phyloP scores from a whole-genome alignment of 2,888 invertebrate species.

The Euphydryas editha region DNA sequence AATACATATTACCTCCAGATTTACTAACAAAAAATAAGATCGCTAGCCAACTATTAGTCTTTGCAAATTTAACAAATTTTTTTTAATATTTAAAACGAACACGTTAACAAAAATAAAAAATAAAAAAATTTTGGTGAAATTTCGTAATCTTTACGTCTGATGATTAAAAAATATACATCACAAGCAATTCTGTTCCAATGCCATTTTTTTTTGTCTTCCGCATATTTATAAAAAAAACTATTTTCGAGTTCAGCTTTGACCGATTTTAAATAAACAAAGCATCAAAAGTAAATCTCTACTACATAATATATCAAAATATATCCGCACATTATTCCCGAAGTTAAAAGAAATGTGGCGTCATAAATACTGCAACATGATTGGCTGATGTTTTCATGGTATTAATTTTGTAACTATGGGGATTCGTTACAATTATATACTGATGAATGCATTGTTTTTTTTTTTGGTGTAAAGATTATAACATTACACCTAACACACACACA shows the following conservation, averaged over 20 bases:
- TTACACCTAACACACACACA: background rate
- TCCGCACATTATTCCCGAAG: background rate
- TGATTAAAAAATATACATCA: slow-evolving; percentile 13
- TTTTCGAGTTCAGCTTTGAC: background rate
- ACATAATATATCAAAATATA: background rate
- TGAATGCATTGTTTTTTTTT: background rate
- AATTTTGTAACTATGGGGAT: slow-evolving; percentile 8
- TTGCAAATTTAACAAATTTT: background rate
- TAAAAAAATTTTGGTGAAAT: background rate
- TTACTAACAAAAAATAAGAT: too few species aligned
- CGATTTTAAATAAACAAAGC: too few species aligned
- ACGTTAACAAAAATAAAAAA: background rate
- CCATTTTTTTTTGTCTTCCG: slow-evolving; percentile 30
- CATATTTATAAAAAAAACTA: slow-evolving; percentile 24
- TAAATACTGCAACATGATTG: slow-evolving; percentile 28
- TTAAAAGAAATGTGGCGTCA: slow-evolving; percentile 22
- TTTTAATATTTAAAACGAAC: background rate
- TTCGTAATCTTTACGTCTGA: slow-evolving; percentile 21
- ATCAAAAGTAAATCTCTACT: background rate
- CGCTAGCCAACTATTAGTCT: too few species aligned
- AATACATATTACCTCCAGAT: too few species aligned
- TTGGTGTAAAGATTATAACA: background rate
- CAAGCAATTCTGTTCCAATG: slow-evolving; percentile 30
- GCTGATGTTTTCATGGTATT: slow-evolving; percentile 19
- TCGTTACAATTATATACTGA: background rate